Evolutionary conservation across 2,797 vertebrate species (phyloP).

Genomic region (Cuniculus paca): DNA sequence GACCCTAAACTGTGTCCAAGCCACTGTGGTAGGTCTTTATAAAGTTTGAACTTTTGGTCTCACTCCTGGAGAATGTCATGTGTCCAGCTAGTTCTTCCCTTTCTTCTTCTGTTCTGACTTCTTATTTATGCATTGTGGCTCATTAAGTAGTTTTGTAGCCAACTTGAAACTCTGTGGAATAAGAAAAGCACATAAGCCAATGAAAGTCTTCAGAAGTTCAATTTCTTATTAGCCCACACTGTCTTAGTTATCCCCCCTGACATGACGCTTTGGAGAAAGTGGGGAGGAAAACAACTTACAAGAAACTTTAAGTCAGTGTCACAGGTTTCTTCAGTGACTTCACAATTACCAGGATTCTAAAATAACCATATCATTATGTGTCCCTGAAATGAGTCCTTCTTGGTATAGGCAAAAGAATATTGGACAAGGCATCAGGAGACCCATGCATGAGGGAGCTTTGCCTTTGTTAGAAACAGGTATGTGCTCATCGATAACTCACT

Average conservation of each 20-base stretch:
- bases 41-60: not conserved
- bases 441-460: not conserved
- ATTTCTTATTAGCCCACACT: not conserved
- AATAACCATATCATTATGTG: not conserved
- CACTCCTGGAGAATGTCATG: not conserved
- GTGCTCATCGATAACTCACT: not conserved
- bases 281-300: not conserved
- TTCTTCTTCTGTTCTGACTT: slow-evolving; percentile 43
- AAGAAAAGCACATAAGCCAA: not conserved
- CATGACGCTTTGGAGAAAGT: not conserved
- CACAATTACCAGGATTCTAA: not conserved
- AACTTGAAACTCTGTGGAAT: slow-evolving; percentile 51
- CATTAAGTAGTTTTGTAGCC: slow-evolving; percentile 9
- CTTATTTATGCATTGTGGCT: not conserved
- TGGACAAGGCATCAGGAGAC: not conserved
- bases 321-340: not conserved
- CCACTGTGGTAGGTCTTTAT: not conserved
- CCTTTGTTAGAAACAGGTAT: not conserved
- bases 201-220: not conserved
- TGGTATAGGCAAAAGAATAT: not conserved
- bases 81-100: not conserved
- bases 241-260: not conserved
- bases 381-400: not conserved
- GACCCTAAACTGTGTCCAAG: not conserved
- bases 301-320: not conserved